Conservation (phyloP, 2,888 invertebrate genomes). For the Andrena fulva region DNA sequence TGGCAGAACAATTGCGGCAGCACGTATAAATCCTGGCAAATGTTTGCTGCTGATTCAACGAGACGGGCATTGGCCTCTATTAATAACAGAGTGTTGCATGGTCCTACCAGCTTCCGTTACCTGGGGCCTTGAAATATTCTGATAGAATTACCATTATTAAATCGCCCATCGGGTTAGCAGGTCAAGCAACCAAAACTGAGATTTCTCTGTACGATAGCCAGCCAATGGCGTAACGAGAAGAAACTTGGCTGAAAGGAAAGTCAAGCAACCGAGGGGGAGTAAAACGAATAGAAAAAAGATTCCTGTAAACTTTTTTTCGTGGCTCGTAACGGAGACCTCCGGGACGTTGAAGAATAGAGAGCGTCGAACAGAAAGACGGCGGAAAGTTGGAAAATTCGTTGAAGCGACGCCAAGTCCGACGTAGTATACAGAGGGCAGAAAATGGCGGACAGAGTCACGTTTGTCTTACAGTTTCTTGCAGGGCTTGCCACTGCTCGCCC, state of each 20-base stretch:
- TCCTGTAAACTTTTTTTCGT: conserved; percentile 53
- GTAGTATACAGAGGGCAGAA: conserved; percentile 74
- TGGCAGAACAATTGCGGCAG: background rate
- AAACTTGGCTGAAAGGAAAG: conserved; percentile 70
- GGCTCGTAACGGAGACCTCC: conserved; percentile 38
- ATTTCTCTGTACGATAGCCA: conserved; percentile 65
- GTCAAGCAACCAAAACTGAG: conserved; percentile 28
- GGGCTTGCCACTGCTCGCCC: conserved; percentile 58
- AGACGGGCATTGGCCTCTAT: background rate
- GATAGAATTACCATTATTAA: no score
- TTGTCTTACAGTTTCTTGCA: conserved; percentile 81
- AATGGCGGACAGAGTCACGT: conserved; percentile 81
- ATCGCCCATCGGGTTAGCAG: conserved; percentile 42
- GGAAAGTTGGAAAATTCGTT: conserved; percentile 80
- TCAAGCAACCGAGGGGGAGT: conserved; percentile 22
- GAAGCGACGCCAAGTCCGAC: conserved; percentile 78
- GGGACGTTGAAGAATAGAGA: conserved; percentile 59
- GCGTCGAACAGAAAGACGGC: conserved; percentile 58
- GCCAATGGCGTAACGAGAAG: conserved; percentile 75
- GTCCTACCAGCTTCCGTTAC: no score
- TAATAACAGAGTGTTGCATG: background rate
- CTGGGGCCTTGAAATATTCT: no score
- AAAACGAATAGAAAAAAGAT: conserved; percentile 55
- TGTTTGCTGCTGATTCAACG: background rate
- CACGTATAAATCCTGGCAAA: background rate